These are phyloP conservation scores for Drosophila fulvimacula DNA, from an alignment of 2,888 invertebrate species.

Conservation along the genomic window DNA sequence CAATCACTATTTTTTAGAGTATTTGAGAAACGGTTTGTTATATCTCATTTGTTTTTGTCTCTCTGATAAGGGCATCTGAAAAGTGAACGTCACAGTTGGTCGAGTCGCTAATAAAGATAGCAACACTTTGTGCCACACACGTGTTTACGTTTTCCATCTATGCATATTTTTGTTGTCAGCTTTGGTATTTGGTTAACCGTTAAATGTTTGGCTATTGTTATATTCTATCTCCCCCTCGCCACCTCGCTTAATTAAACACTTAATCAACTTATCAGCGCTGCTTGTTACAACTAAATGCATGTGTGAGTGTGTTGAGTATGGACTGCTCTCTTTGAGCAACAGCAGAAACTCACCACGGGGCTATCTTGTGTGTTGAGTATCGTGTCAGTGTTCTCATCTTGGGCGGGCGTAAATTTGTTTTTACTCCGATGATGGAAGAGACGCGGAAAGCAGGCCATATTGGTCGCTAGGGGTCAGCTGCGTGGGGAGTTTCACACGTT, in stretches of 20 bases:
- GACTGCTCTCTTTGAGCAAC: constrained; percentile 6
- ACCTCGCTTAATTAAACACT: constrained; percentile 77
- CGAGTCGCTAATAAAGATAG: constrained; percentile 35
- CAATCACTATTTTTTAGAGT: background rate
- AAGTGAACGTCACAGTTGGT: constrained; percentile 55
- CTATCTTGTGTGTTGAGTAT: constrained; percentile 75
- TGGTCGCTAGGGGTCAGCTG: constrained; percentile 21
- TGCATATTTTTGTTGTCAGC: constrained; percentile 20
- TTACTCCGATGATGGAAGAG: constrained; percentile 74
- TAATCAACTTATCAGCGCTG: constrained; percentile 69
- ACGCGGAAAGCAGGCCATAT: constrained; percentile 82
- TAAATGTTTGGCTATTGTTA: constrained; percentile 36
- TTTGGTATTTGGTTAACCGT: constrained; percentile 37
- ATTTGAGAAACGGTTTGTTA: background rate
- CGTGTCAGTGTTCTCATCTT: constrained; percentile 81
- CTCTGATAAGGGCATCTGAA: constrained; percentile 50
- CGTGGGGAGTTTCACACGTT: constrained; percentile 30
- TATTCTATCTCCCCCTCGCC: constrained; percentile 17
- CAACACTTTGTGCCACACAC: constrained; percentile 27
- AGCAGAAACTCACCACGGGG: constrained; percentile 78
- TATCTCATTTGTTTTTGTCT: background rate
- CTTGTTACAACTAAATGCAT: constrained; percentile 46
- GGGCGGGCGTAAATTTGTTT: constrained; percentile 79
- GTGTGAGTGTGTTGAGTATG: background rate
- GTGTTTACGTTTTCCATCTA: constrained; percentile 9